These are phyloP conservation scores for Bothrops jararaca DNA, from an alignment of 2,113 vertebrate species.

Conservation along the genomic window DNA sequence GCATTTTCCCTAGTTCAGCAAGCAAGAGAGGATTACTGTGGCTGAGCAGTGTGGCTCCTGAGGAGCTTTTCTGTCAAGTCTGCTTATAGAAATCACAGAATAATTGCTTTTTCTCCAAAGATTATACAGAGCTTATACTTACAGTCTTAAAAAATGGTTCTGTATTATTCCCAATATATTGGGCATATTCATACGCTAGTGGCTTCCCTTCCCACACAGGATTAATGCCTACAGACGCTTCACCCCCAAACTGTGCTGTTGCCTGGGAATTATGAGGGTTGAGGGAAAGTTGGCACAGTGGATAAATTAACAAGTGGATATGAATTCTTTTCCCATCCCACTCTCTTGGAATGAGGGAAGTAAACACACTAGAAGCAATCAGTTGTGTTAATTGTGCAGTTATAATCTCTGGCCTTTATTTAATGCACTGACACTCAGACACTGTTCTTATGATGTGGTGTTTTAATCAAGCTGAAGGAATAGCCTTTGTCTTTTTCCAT, in stretches of 20 bases:
- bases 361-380: neutral
- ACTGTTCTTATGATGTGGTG: neutral
- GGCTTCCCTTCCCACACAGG: neutral
- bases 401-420: neutral
- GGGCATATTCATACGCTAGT: neutral
- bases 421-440: neutral
- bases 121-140: conserved; percentile 1
- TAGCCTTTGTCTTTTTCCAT: neutral
- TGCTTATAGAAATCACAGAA: conserved; percentile 9
- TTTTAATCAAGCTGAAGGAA: neutral
- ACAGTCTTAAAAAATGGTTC: neutral
- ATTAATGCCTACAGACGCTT: neutral
- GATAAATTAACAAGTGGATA: neutral
- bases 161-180: neutral
- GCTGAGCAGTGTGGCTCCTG: neutral
- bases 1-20: conserved; percentile 24
- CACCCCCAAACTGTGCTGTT: neutral
- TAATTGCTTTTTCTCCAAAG: conserved; percentile 1
- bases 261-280: neutral
- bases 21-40: neutral
- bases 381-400: neutral
- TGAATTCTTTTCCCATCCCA: neutral
- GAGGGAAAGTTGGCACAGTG: neutral
- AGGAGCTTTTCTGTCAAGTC: conserved; percentile 4
- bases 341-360: neutral